These are phyloP conservation scores for Dunckerocampus dactyliophorus DNA, from an alignment of 2,113 vertebrate genomes.

Conservation along the genomic window DNA sequence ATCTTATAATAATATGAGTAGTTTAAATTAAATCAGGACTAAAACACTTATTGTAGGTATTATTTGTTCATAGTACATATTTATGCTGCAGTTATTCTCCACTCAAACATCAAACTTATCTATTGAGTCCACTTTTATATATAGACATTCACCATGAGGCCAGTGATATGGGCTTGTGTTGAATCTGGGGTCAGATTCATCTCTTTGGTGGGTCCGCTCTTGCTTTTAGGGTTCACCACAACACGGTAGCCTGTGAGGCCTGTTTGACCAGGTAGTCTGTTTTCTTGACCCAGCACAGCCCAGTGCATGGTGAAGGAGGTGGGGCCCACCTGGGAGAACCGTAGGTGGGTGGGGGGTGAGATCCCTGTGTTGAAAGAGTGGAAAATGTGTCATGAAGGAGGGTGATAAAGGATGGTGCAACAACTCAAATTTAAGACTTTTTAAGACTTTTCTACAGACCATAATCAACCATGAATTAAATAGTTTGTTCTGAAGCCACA, in stretches of 20 bases:
- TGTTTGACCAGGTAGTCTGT: constrained; percentile 31
- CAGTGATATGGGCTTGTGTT: constrained; percentile 80
- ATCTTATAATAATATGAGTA: background rate
- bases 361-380: constrained; percentile 73
- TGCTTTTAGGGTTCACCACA: constrained; percentile 88
- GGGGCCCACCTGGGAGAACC: constrained; percentile 83
- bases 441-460: background rate
- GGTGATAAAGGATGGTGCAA: background rate
- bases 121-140: background rate
- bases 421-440: background rate
- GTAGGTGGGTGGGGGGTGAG: constrained; percentile 85
- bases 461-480: no score
- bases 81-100: background rate
- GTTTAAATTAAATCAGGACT: background rate
- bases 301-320: constrained; percentile 83
- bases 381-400: background rate
- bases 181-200: constrained; percentile 87
- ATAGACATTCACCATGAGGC: constrained; percentile 83
- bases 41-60: background rate
- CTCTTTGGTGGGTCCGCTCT: constrained; percentile 89
- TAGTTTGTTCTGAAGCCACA: no score
- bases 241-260: constrained; percentile 91
- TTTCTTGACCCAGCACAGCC: constrained; percentile 72
- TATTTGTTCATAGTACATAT: background rate
- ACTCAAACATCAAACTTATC: background rate